Evolutionary conservation across 2,113 vertebrate genomes (phyloP).

Genomic region (Myrmecophaga tridactyla): DNA sequence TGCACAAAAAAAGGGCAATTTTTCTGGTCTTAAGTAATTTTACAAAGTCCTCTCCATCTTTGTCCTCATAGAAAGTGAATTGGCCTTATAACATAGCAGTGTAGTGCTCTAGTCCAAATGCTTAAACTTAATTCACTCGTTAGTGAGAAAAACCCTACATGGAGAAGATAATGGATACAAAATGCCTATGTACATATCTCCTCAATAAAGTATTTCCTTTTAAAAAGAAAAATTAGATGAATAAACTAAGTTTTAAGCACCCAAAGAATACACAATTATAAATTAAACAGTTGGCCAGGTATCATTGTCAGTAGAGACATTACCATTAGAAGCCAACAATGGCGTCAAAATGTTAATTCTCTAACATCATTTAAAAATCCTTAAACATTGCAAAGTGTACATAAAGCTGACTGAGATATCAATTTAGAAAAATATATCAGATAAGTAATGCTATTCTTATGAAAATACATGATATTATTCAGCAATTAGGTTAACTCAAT

Average conservation of each 20-base stretch:
- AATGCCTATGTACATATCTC: conserved; percentile 45
- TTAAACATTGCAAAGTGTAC: conserved; percentile 19
- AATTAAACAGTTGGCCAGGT: conserved; percentile 49
- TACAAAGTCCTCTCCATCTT: neutral
- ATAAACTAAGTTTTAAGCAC: conserved; percentile 72
- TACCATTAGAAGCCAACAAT: conserved; percentile 56
- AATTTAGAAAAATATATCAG: conserved; percentile 27
- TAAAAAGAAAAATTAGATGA: conserved; percentile 68
- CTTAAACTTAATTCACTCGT: conserved; percentile 50
- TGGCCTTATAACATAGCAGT: conserved; percentile 27
- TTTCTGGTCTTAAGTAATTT: conserved; percentile 37
- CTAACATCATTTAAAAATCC: conserved; percentile 36
- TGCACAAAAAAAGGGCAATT: neutral
- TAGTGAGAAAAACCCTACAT: conserved; percentile 24
- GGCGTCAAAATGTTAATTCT: conserved; percentile 59
- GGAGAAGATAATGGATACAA: conserved; percentile 46
- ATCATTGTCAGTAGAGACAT: conserved; percentile 57
- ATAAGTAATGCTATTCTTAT: conserved; percentile 37
- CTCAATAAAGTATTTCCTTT: conserved; percentile 34
- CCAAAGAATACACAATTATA: conserved; percentile 64
- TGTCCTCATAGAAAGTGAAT: conserved; percentile 1
- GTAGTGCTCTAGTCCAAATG: conserved; percentile 17
- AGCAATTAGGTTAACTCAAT: neutral
- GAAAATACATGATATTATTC: neutral
- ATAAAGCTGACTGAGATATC: neutral